Evolutionary conservation across 2,888 invertebrate species (phyloP).

Genomic region (Galerucella nymphaeae): DNA sequence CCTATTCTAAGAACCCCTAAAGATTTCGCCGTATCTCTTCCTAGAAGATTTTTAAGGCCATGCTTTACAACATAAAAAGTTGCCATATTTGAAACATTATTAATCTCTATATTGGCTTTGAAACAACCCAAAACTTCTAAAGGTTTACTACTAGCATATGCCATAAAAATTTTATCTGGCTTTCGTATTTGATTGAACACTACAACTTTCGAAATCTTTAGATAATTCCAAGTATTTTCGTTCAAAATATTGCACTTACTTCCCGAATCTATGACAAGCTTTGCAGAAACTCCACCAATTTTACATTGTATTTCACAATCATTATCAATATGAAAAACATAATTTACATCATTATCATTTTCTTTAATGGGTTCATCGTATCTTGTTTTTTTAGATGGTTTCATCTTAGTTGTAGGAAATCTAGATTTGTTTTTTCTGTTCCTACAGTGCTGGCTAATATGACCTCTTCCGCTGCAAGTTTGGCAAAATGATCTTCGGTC

Average conservation of each 20-base stretch:
- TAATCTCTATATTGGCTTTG: conserved; percentile 17
- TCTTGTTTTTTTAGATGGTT: background rate
- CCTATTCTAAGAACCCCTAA: conserved; percentile 47
- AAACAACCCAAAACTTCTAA: conserved; percentile 1
- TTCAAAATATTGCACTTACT: background rate
- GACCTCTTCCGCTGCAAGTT: background rate
- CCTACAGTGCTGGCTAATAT: background rate
- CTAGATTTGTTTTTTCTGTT: background rate
- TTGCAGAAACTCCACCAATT: background rate
- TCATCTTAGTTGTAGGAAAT: background rate
- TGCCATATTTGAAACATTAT: conserved; percentile 24
- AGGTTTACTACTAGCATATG: background rate
- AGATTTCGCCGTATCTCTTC: conserved; percentile 40
- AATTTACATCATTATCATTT: background rate
- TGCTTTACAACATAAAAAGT: conserved; percentile 43
- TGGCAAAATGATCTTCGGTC: too few relatives aligned
- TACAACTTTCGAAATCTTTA: conserved; percentile 15
- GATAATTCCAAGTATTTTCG: conserved; percentile 27
- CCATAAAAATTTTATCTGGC: background rate
- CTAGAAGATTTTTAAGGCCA: conserved; percentile 41
- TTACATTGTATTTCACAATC: background rate
- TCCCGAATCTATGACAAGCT: background rate
- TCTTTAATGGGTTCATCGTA: background rate
- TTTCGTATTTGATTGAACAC: background rate
- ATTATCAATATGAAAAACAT: background rate